A percentile compares a stretch with the other conserved stretches of the same genome.
These are phyloP conservation scores for Oxyruncus cristatus DNA, from an alignment of 2,113 vertebrate species.

Conservation along the genomic window DNA sequence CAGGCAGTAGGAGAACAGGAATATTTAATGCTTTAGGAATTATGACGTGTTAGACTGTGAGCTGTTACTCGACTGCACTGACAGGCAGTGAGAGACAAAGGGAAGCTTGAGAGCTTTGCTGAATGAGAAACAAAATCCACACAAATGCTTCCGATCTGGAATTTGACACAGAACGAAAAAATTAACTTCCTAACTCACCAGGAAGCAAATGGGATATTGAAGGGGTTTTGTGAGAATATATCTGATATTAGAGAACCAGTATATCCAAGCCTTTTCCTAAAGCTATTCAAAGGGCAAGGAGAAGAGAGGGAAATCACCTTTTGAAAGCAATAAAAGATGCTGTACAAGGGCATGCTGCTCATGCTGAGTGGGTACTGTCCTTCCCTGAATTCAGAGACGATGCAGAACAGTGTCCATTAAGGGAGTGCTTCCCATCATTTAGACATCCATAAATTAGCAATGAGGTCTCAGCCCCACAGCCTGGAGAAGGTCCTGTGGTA, in stretches of 20 bases:
- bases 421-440: neutral
- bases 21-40: neutral
- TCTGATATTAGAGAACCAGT: neutral
- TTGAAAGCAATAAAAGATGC: neutral
- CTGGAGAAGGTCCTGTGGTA: fast-evolving
- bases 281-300: neutral
- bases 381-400: neutral
- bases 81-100: neutral
- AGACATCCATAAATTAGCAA: neutral
- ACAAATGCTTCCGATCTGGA: neutral
- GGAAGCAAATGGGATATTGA: neutral
- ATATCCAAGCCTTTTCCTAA: neutral
- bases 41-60: neutral
- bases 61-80: neutral
- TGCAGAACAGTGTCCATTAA: neutral
- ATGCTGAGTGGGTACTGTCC: fast-evolving
- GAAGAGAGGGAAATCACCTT: neutral
- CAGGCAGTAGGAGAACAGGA: neutral
- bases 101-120: neutral
- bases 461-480: neutral
- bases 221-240: neutral
- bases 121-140: neutral
- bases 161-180: neutral
- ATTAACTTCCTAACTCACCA: neutral
- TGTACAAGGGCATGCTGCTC: neutral